A percentile compares a stretch with the other conserved stretches of the same genome.
These are phyloP conservation scores for Heteromyza rotundicornis DNA, from an alignment of 2,888 invertebrate species.

Conservation along the genomic window DNA sequence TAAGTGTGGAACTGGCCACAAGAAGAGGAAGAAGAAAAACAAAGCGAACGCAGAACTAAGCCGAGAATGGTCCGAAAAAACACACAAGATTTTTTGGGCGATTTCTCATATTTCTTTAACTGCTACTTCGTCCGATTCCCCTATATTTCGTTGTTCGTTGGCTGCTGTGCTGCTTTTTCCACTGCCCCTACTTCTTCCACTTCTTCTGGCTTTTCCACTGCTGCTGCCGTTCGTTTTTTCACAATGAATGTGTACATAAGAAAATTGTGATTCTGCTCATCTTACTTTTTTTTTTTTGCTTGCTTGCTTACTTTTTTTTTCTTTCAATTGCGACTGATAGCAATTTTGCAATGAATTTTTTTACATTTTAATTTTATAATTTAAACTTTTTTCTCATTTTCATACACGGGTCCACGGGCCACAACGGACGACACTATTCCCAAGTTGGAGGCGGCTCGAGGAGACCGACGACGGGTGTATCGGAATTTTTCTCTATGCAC, in stretches of 20 bases:
- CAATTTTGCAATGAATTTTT: constrained; percentile 30
- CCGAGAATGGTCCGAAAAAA: constrained; percentile 18
- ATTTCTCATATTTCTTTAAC: constrained; percentile 39
- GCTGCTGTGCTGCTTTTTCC: constrained; percentile 11
- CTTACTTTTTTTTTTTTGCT: background rate
- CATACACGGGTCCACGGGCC: constrained; percentile 5
- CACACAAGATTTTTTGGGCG: constrained; percentile 52
- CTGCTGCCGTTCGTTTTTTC: constrained; percentile 35
- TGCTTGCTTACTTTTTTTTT: too few relatives aligned
- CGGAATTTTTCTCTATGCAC: constrained; percentile 47
- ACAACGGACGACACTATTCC: constrained; percentile 9
- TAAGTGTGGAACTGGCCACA: background rate
- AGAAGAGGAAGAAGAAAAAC: background rate
- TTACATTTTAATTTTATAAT: constrained; percentile 25
- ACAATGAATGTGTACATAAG: constrained; percentile 31
- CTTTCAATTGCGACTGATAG: background rate
- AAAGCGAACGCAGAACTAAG: constrained; percentile 17
- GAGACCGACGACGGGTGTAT: constrained; percentile 31
- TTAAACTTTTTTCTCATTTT: constrained; percentile 28
- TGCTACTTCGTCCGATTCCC: constrained; percentile 14
- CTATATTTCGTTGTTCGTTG: constrained; percentile 8
- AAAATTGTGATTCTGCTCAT: constrained; percentile 28
- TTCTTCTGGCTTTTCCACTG: constrained; percentile 19
- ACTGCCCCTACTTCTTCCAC: constrained; percentile 16
- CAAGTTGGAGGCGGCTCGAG: constrained; percentile 9